These are phyloP conservation scores for Girardinus metallicus DNA, from an alignment of 2,797 vertebrate species.

Conservation along the genomic window DNA sequence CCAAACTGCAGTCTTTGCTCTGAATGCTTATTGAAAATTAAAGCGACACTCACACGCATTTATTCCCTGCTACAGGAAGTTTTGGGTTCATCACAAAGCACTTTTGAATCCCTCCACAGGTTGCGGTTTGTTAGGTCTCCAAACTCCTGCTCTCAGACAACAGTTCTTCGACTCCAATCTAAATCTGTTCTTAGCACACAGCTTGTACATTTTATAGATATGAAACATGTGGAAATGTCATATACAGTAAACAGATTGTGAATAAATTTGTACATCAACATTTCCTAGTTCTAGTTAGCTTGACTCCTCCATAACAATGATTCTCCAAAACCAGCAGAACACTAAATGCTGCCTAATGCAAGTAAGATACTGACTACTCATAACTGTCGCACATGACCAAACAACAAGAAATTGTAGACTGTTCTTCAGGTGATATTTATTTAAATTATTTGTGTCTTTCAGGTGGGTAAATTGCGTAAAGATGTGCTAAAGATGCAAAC, in stretches of 20 bases:
- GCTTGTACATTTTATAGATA: too few species aligned
- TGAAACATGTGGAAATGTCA: too few species aligned
- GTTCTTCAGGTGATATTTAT: neutral
- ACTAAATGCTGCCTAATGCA: neutral
- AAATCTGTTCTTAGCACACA: too few species aligned
- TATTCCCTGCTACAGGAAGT: neutral
- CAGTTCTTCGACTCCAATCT: too few species aligned
- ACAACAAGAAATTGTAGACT: neutral
- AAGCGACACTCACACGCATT: neutral
- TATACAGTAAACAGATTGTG: too few species aligned
- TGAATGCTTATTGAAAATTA: too few species aligned
- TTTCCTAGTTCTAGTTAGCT: neutral
- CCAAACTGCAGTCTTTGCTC: neutral
- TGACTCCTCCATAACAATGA: neutral
- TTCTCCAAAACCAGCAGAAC: neutral
- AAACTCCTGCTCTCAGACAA: too few species aligned
- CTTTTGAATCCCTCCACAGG: neutral
- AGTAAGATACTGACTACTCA: neutral
- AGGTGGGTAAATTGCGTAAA: constrained; percentile 61
- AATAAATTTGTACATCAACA: too few species aligned
- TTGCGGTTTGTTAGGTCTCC: too few species aligned
- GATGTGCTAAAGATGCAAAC: constrained; percentile 59
- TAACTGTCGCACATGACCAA: neutral
- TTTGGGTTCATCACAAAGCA: neutral
- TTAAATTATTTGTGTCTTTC: constrained; percentile 23